Conservation (phyloP, 1,140 invertebrate species). For the Bombyx mandarina region DNA sequence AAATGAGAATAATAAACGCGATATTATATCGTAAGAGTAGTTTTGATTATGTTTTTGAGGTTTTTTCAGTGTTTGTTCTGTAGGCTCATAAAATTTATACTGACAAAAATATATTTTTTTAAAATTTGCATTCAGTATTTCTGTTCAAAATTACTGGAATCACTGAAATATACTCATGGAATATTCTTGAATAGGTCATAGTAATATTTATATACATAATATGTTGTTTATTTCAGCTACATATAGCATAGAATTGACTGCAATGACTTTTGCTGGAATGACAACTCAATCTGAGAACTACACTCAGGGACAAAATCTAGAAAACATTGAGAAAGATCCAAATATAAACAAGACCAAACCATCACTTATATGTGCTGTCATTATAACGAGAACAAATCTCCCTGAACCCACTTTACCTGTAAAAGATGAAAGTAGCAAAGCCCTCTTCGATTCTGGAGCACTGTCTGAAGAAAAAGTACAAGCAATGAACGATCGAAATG, state of each 20-base stretch:
- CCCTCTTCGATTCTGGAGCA: constrained; percentile 47
- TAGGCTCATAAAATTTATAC: no score
- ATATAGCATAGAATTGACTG: constrained; percentile 53
- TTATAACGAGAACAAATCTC: constrained; percentile 37
- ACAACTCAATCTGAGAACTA: constrained; percentile 43
- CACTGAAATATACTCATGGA: not conserved
- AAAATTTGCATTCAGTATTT: no score
- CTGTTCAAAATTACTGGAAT: not conserved
- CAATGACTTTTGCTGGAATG: constrained; percentile 60
- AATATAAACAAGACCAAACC: constrained; percentile 42
- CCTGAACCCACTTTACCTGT: constrained; percentile 42
- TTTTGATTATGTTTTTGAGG: no score
- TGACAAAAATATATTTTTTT: no score
- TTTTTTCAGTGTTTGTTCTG: no score
- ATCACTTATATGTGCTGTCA: constrained; percentile 53
- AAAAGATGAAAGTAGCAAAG: constrained; percentile 53
- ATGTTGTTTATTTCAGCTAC: constrained; percentile 31
- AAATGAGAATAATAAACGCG: no score
- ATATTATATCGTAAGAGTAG: no score
- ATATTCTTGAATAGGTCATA: not conserved
- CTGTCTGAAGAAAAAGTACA: constrained; percentile 55
- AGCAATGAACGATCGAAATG: constrained; percentile 68
- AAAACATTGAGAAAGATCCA: constrained; percentile 44
- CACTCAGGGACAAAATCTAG: constrained; percentile 38
- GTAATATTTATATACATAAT: not conserved